Conservation (phyloP, 2,888 invertebrate species). For the Chironomus riparius region DNA sequence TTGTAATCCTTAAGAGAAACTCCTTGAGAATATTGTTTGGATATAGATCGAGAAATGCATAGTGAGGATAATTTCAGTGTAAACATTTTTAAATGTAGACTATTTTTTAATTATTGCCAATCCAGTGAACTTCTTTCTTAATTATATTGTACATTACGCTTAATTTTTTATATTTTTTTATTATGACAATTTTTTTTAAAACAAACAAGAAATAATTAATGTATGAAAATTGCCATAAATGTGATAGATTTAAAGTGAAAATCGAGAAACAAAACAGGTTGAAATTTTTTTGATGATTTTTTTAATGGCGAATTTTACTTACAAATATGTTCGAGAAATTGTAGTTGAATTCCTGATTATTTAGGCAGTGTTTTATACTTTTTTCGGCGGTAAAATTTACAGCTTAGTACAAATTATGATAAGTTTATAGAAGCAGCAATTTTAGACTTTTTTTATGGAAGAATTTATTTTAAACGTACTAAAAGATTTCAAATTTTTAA, state of each 20-base stretch:
- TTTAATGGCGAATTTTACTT: slow-evolving; percentile 21
- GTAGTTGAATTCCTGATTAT: background rate
- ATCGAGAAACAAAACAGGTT: slow-evolving; percentile 29
- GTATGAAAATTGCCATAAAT: slow-evolving; percentile 27
- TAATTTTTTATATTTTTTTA: background rate
- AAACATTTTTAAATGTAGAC: background rate
- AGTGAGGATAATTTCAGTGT: background rate
- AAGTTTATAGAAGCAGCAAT: too few species aligned
- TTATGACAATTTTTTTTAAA: background rate
- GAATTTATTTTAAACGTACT: too few species aligned
- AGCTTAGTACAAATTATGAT: too few species aligned
- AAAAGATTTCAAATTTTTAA: too few species aligned
- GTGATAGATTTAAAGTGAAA: slow-evolving; percentile 31
- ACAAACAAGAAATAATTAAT: background rate
- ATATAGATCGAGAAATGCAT: background rate
- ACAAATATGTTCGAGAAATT: background rate
- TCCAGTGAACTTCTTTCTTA: background rate
- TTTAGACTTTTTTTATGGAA: too few species aligned
- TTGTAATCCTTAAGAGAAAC: too few species aligned
- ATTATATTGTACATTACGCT: background rate
- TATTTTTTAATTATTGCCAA: background rate
- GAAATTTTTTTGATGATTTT: background rate
- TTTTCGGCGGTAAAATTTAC: background rate
- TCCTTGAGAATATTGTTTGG: too few species aligned
- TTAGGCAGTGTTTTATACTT: background rate